Evolutionary conservation across 2,113 vertebrate genomes (phyloP).

Genomic region (Salvelinus namaycush): DNA sequence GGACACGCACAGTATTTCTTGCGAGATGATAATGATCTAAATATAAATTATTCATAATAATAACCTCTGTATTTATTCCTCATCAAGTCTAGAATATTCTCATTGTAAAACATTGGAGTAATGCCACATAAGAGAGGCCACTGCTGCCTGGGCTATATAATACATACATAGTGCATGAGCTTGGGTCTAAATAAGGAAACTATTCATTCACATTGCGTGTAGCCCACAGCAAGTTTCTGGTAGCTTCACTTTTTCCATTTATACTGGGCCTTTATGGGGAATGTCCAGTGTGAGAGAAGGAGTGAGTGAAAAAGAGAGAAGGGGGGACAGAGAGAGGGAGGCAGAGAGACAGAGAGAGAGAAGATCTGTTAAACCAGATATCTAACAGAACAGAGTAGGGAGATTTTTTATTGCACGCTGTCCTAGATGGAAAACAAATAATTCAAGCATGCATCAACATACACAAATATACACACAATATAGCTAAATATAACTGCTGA

Average conservation of each 20-base stretch:
- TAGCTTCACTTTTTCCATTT: too few relatives aligned
- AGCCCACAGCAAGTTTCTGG: conserved; percentile 5
- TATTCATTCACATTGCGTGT: conserved; percentile 36
- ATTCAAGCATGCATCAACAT: background rate
- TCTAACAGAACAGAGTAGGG: too few relatives aligned
- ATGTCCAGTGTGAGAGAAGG: too few relatives aligned
- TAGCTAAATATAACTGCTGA: background rate
- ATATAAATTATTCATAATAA: conserved; percentile 50
- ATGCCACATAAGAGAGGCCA: conserved; percentile 20
- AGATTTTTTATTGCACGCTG: background rate
- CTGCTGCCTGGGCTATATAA: conserved; percentile 25
- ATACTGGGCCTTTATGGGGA: too few relatives aligned
- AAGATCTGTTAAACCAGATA: too few relatives aligned
- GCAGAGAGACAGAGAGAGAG: too few relatives aligned
- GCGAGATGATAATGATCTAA: conserved; percentile 35
- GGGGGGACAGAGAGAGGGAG: too few relatives aligned
- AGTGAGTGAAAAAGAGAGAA: too few relatives aligned
- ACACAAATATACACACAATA: background rate
- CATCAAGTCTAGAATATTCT: conserved; percentile 20
- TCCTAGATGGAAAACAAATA: background rate
- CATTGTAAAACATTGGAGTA: conserved; percentile 8
- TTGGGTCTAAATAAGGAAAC: conserved; percentile 57
- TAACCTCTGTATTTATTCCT: conserved; percentile 43
- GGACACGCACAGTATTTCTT: conserved; percentile 26
- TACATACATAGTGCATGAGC: conserved; percentile 28